phyloP scores from a whole-genome alignment of 2,888 invertebrate species.

The Chaetoderma sp. region DNA sequence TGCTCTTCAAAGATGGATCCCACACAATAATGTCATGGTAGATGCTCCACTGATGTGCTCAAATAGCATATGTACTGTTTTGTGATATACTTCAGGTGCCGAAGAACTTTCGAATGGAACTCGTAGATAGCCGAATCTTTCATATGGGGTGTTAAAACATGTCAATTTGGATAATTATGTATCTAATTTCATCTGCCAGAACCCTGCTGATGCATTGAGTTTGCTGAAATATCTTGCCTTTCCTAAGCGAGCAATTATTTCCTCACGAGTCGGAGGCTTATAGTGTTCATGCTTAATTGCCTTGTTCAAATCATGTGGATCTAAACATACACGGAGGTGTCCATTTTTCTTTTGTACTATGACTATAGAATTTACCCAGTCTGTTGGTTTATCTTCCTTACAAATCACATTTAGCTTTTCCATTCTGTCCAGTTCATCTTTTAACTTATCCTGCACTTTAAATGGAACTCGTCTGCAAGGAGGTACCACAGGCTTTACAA shows the following conservation, averaged over 20 bases:
- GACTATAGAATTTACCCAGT: conserved; percentile 18
- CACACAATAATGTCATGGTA: conserved; percentile 18
- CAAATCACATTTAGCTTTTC: not conserved
- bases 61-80: conserved; percentile 1
- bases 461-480: conserved; percentile 3
- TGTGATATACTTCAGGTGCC: conserved; percentile 26
- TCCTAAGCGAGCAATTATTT: conserved; percentile 8
- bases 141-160: conserved; percentile 20
- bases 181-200: not conserved
- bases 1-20: conserved; percentile 2
- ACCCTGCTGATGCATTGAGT: conserved; percentile 13
- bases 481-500: conserved; percentile 6
- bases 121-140: conserved; percentile 10
- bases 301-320: conserved; percentile 7
- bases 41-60: conserved; percentile 9
- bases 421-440: conserved; percentile 7
- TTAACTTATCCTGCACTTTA: conserved; percentile 5
- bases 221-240: conserved; percentile 23
- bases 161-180: not conserved
- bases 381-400: conserved; percentile 10
- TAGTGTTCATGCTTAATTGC: conserved; percentile 10
- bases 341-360: conserved; percentile 7
- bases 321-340: conserved; percentile 6
- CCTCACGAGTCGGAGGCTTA: conserved; percentile 19
- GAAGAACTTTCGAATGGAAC: conserved; percentile 26